Evolutionary conservation across 2,113 vertebrate species (phyloP), one percentile per base, ranked within the genome.

Genomic region (Lanius ludovicianus): DNA sequence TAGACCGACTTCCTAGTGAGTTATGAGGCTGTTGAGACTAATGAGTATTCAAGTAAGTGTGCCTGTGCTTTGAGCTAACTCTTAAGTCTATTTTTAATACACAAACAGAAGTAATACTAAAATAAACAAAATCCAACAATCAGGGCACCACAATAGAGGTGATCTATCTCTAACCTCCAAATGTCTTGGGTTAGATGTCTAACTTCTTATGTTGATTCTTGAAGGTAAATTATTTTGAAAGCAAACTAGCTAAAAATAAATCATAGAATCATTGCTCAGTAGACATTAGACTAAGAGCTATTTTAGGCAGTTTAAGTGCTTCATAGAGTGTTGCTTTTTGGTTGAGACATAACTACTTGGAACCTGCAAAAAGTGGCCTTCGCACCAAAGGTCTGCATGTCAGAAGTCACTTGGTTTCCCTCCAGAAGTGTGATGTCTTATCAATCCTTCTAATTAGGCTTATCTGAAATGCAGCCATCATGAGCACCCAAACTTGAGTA

Each of bases 281-380:
- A 76, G 68, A 67, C 76, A 77, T 86, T 78, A 94, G 59, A 44
- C 67, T 81, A 37, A 75, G 73, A 56, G 41, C 55, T 91, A 7
- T 53, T 84, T 92, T 46, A 77, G 95, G 88, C 88, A 90, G 93
- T 96, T 94, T 68, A 78, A 92, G 50, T 77, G 55, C 67, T 89
- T 95, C 30, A 41, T 42, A 69, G 59, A 15, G 79, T 75, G 67
- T 71, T 86, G 39, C 21, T 89, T 76, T 90, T 85, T 49, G 49
- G 35, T 74, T 68, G 85, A 95, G 64, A 91, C 21, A 21, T 56
- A 92, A 77, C 62, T 83, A 63, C 39, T 86, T 50, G 35, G 71
- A 92, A 78, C 41, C 71, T 57, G 63, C 80, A 92, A 88, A 64
- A 91, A 93, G 95, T 94, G 92, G 89, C 89, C 94, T 97, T 97